Conservation (phyloP, 1,140 invertebrate species). For the Agrypnia vestita region DNA sequence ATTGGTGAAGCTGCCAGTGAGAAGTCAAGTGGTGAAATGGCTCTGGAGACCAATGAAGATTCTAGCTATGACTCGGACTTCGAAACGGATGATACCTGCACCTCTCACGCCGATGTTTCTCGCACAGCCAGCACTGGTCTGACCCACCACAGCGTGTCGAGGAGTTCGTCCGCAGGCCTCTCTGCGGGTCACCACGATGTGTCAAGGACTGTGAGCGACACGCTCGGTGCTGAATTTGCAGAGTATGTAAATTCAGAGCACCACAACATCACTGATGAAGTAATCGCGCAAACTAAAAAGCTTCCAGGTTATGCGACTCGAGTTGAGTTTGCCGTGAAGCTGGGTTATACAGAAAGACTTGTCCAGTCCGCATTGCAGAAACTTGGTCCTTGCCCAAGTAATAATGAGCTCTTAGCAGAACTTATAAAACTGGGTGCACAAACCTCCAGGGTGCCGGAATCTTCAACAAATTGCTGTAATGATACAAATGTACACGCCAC, state of each 20-base stretch:
- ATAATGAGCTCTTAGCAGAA: slow-evolving; percentile 90
- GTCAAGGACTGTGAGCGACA: slow-evolving; percentile 86
- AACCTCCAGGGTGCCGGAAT: slow-evolving; percentile 64
- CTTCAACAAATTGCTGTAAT: slow-evolving; percentile 47
- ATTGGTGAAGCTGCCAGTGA: slow-evolving; percentile 35
- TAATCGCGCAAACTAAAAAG: slow-evolving; percentile 26
- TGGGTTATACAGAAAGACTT: slow-evolving; percentile 91
- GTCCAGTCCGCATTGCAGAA: slow-evolving; percentile 89
- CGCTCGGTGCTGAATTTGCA: slow-evolving; percentile 86
- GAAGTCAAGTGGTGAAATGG: slow-evolving; percentile 52
- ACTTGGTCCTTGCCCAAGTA: slow-evolving; percentile 85
- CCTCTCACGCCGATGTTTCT: slow-evolving; percentile 63
- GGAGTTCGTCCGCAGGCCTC: slow-evolving; percentile 64
- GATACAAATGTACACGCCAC: slow-evolving; percentile 63
- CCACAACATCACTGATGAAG: slow-evolving; percentile 24
- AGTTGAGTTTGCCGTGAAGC: slow-evolving; percentile 88
- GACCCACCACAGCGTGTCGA: slow-evolving; percentile 58
- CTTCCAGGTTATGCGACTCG: slow-evolving; percentile 60
- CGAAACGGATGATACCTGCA: slow-evolving; percentile 77
- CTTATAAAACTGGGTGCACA: slow-evolving; percentile 83
- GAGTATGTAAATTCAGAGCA: slow-evolving; percentile 80
- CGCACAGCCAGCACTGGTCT: slow-evolving; percentile 40
- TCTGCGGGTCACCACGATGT: slow-evolving; percentile 81
- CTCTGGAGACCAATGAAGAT: slow-evolving; percentile 79
- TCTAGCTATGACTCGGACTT: slow-evolving; percentile 92